These are phyloP conservation scores for Carassius auratus DNA, from an alignment of 2,113 vertebrate genomes.

Conservation along the genomic window DNA sequence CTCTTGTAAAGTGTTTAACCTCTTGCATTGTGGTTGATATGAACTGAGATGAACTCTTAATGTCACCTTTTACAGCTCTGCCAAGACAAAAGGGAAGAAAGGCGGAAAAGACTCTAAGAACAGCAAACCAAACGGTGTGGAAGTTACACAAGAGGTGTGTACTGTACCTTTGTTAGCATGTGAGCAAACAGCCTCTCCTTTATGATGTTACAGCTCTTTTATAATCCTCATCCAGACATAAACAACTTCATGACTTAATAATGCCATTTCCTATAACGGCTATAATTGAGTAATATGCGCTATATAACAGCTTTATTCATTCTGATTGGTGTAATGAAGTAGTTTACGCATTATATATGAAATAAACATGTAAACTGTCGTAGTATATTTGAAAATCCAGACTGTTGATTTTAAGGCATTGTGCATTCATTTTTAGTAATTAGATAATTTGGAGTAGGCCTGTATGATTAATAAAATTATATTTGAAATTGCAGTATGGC, in stretches of 20 bases:
- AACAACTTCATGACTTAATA: background rate
- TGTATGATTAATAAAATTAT: too few relatives aligned
- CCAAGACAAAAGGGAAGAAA: conserved; percentile 86
- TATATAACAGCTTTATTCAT: background rate
- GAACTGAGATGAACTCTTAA: background rate
- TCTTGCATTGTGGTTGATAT: background rate
- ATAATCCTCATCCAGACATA: background rate
- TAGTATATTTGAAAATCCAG: background rate
- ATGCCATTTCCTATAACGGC: background rate
- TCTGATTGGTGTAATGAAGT: background rate
- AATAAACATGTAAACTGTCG: background rate
- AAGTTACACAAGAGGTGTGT: conserved; percentile 73
- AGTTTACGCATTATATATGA: background rate
- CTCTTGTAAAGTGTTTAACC: background rate
- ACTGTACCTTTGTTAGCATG: background rate
- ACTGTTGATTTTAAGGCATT: background rate
- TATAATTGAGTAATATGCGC: background rate
- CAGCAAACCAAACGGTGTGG: conserved; percentile 65
- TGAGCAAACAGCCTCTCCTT: background rate
- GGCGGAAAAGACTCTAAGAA: conserved; percentile 79
- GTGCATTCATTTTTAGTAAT: background rate
- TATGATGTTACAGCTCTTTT: background rate
- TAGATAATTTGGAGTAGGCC: background rate
- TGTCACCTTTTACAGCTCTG: conserved; percentile 66
- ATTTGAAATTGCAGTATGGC: background rate